phyloP scores from a whole-genome alignment of 92 coral and sea anemone species.

The Palythoa heliodiscus region DNA sequence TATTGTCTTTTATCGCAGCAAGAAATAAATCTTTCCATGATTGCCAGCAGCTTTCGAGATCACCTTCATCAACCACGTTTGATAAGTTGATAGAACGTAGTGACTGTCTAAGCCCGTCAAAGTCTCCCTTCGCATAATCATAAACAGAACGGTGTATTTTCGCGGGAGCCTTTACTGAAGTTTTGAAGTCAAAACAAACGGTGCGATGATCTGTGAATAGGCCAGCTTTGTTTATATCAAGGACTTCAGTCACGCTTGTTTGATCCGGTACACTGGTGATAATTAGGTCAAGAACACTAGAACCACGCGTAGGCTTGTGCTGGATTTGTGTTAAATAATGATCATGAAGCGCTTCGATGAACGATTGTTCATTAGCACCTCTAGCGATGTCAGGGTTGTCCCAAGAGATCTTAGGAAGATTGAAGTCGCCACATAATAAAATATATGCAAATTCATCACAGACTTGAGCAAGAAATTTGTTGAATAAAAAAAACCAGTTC shows the following conservation, averaged over 20 bases:
- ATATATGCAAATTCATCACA: constrained; percentile 53
- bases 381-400: constrained; percentile 46
- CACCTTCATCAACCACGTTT: constrained; percentile 32
- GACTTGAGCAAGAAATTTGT: constrained; percentile 35
- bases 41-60: constrained; percentile 61
- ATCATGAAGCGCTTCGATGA: constrained; percentile 54
- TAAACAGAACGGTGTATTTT: constrained; percentile 50
- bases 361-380: constrained; percentile 53
- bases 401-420: constrained; percentile 63
- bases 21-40: constrained; percentile 60
- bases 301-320: constrained; percentile 61
- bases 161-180: constrained; percentile 44
- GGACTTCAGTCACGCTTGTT: constrained; percentile 37
- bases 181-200: constrained; percentile 1
- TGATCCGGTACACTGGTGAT: constrained; percentile 60
- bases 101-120: constrained; percentile 52
- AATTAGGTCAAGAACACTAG: constrained; percentile 57
- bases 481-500: constrained; percentile 48
- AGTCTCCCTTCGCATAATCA: constrained; percentile 61
- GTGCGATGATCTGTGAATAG: constrained; percentile 34
- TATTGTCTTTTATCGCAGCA: constrained; percentile 48
- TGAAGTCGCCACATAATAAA: constrained; percentile 61
- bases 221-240: constrained; percentile 32
- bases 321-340: constrained; percentile 54
- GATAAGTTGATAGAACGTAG: constrained; percentile 35